These are phyloP conservation scores for Spatulosminthurus flaviceps DNA, from an alignment of 2,888 invertebrate species.

Conservation along the genomic window DNA sequence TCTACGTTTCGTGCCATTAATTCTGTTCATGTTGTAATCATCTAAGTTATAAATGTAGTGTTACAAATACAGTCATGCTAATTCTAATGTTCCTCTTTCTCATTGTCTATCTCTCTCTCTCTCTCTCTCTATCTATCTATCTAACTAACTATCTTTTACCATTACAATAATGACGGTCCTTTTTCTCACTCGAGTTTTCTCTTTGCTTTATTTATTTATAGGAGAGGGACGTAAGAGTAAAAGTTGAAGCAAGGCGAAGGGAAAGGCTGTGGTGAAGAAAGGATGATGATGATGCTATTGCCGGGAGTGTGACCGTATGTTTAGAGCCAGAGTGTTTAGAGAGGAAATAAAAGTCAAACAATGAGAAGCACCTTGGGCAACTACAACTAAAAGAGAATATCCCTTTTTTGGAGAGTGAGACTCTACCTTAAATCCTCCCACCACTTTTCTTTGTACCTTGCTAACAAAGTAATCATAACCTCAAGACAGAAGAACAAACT, in stretches of 20 bases:
- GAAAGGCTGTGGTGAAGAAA: conserved; percentile 28
- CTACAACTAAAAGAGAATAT: not conserved
- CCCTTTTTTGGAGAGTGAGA: not conserved
- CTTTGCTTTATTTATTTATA: conserved; percentile 34
- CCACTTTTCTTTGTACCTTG: not conserved
- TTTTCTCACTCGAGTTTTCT: no score
- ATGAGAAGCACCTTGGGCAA: not conserved
- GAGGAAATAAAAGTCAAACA: conserved; percentile 14
- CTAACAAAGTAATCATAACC: conserved; percentile 4
- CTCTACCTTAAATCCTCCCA: not conserved
- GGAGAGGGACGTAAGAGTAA: conserved; percentile 36
- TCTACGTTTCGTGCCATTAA: conserved; percentile 31
- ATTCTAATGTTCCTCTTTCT: conserved; percentile 1
- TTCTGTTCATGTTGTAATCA: not conserved
- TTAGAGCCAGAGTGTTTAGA: not conserved
- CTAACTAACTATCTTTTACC: no score
- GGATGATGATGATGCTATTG: conserved; percentile 29
- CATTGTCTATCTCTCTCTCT: not conserved
- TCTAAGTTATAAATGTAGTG: not conserved
- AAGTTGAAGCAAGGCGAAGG: conserved; percentile 39
- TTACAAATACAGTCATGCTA: not conserved
- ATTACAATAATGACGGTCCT: not conserved
- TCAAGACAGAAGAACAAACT: not conserved
- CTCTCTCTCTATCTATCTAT: no score
- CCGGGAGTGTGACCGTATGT: conserved; percentile 32